Percentiles rank a stretch among this genome's conserved stretches.
Evolutionary conservation across 2,113 vertebrate species (phyloP).

Genomic region (Herpetotheres cachinnans): DNA sequence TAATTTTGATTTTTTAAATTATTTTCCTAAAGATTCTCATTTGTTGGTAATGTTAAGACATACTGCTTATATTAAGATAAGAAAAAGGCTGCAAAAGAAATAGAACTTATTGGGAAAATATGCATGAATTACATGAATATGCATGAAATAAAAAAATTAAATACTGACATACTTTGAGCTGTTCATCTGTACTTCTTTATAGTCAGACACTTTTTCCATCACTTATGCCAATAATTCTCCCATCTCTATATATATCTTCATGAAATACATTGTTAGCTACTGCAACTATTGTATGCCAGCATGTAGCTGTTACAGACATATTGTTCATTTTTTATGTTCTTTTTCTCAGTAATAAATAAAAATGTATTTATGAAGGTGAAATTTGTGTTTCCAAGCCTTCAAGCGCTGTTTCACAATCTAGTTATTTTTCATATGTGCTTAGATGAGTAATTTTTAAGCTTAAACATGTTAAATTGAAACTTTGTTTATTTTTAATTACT

Average conservation of each 20-base stretch:
- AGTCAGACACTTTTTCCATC: not conserved
- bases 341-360: not conserved
- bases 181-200: not conserved
- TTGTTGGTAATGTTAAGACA: not conserved
- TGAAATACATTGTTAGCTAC: not conserved
- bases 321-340: not conserved
- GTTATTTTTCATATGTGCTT: not conserved
- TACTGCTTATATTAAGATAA: conserved; percentile 3
- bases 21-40: conserved; percentile 18
- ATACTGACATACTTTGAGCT: too few relatives aligned
- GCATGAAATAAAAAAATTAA: not conserved
- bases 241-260: not conserved
- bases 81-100: not conserved
- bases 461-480: not conserved
- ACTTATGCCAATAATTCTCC: not conserved
- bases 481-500: not conserved
- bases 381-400: not conserved
- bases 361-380: not conserved
- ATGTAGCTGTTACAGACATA: not conserved
- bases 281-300: not conserved
- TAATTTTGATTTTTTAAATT: not conserved
- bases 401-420: not conserved
- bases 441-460: not conserved
- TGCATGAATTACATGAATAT: conserved; percentile 6
- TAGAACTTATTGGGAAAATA: not conserved